Base-by-base conservation (phyloP, 2,113 vertebrate genomes). In the Sprattus sprattus region DNA sequence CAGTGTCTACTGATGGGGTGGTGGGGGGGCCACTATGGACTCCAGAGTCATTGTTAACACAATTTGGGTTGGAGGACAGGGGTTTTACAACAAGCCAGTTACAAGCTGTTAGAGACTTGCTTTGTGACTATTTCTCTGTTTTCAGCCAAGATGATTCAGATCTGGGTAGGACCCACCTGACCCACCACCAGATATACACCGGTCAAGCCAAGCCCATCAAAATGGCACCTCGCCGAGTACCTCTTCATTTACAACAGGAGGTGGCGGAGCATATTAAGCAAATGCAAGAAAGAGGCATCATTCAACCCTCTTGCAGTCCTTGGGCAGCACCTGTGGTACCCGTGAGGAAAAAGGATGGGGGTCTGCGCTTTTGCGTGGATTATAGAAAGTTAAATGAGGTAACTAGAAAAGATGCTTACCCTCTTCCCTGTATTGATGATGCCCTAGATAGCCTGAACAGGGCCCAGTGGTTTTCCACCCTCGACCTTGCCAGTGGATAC, bases 221-320 rank as follows among this genome's bases (percentile, higher is more conserved):
- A 45, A 49, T 86, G 81, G n/a, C 49, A 57, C 84, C 75, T 7
- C 10, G 75, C 18, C 5, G 50, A 32, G 50, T 83, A 2, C 85
- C 64, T 28, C 81, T 86, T 5, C 85, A 86, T 25, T 47, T 86
- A 11, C 85, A 86, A n/a, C 60, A 83, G 13, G n/a, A n/a, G n/a
- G n/a, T n/a, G n/a, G n/a, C n/a, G n/a, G n/a, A n/a, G n/a, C n/a
- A n/a, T n/a, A n/a, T n/a, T n/a, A n/a, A n/a, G n/a, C n/a, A n/a
- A n/a, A n/a, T n/a, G n/a, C n/a, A n/a, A n/a, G n/a, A n/a, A 57
- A 83, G 64, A 47, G 47, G 47, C 47, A 49, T 49, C 47, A 49
- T 49, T 49, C 47, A 49, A 49, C 47, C 47, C 47, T 49, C 47
- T 10, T 49, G 47, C 47, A 49, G 47, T 49, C 47, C 47, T 10